A percentile compares a stretch with the other conserved stretches of the same genome.
phyloP scores from a whole-genome alignment of 2,797 vertebrate species.

The Phylloscopus collybita region DNA sequence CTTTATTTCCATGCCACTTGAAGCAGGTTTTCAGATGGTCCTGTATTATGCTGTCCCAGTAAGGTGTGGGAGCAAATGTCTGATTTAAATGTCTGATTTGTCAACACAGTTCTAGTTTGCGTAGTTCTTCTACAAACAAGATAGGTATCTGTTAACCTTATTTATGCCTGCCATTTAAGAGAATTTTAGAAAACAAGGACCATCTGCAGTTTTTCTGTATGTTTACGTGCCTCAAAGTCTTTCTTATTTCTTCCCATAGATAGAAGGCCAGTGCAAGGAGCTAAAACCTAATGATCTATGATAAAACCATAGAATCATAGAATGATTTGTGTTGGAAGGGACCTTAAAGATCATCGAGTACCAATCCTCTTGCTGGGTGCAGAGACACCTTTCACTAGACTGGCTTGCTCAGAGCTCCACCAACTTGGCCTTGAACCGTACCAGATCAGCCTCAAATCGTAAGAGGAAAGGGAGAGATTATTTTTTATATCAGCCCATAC shows the following conservation, averaged over 20 bases:
- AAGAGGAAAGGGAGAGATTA: background rate
- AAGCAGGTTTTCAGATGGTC: background rate
- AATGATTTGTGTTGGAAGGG: background rate
- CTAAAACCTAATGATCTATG: background rate
- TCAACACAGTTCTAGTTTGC: background rate
- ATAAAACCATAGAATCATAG: background rate
- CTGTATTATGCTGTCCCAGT: background rate
- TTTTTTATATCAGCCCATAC: background rate
- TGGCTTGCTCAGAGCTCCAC: background rate
- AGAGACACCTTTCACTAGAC: background rate
- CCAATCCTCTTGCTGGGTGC: background rate
- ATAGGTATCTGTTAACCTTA: background rate
- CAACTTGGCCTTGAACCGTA: background rate
- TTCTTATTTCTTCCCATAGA: background rate
- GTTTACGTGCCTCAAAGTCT: background rate
- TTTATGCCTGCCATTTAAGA: background rate
- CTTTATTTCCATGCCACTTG: background rate
- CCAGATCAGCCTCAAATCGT: background rate
- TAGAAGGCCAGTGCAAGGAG: background rate
- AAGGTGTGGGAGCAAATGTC: background rate
- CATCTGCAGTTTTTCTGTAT: background rate
- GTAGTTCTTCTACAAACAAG: background rate
- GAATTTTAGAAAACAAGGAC: background rate
- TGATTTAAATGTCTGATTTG: slow-evolving; percentile 13
- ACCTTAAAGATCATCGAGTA: background rate